Evolutionary conservation across 2,113 vertebrate genomes (phyloP), one percentile per base, ranked within the genome.

Genomic region (Emydura subglobosa): DNA sequence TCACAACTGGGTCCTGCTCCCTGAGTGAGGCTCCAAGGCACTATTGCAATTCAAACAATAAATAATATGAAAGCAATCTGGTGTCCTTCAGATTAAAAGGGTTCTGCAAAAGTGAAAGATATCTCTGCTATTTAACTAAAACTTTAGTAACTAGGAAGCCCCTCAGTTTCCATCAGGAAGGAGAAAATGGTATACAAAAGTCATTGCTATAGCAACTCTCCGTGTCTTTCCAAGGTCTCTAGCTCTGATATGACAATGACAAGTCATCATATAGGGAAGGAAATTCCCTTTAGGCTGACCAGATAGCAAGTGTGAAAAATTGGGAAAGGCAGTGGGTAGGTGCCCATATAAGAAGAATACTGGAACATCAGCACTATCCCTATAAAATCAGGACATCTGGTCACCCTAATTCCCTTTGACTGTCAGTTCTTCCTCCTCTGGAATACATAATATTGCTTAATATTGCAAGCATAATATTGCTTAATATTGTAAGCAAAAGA

Each of bases 381-480:
- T 17, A 53, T 16, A 53, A 53, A 53, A 53, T 53, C 51, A 53
- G 51, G 51, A 53, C 51, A 53, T 53, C 51, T 53, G 5, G 14
- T 53, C 51, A 17, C 51, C 51, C 51, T 53, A 31, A 83, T 92
- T 93, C 59, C 34, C 19, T 96, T 90, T 85, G 79, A 94, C 57
- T 94, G 78, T 85, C 87, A 81, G 74, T 79, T 96, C 55, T 92
- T 51, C 65, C 11, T 82, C 31, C 80, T 59, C 50, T 92, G 65
- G 53, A 94, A 96, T 53, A 53, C 72, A 68, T 54, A 80, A 34
- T 92, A 88, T 88, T 95, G 85, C 94, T 94, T 96, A 39, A 39
- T 39, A 39, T 39, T 39, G 39, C 39, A 39, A 39, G 55, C 72
- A 68, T 54, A 80, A 34, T 92, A 88, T 88, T 95, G 85, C 94